phyloP scores from a whole-genome alignment of 2,888 invertebrate species.

The Eupithecia dodoneata region DNA sequence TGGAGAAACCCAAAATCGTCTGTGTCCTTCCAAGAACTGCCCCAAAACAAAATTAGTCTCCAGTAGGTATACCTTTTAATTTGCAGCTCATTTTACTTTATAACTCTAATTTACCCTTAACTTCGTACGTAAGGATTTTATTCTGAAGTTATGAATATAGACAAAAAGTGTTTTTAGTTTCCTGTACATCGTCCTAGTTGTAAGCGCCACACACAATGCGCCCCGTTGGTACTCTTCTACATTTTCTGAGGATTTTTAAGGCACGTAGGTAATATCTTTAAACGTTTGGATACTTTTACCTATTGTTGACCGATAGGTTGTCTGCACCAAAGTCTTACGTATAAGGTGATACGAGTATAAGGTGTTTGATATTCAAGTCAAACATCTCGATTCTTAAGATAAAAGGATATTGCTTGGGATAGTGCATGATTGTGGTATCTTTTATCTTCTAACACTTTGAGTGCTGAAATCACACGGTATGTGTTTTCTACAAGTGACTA shows the following conservation, averaged over 20 bases:
- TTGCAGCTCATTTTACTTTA: slow-evolving; percentile 13
- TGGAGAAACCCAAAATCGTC: background rate
- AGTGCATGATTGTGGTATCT: background rate
- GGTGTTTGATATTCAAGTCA: slow-evolving; percentile 5
- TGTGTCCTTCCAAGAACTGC: slow-evolving; percentile 14
- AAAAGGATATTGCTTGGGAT: background rate
- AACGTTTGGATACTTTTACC: background rate
- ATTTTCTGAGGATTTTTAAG: too few species aligned
- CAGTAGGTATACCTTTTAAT: slow-evolving; percentile 16
- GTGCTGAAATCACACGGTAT: too few species aligned
- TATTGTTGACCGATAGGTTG: background rate
- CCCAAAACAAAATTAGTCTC: slow-evolving; percentile 17
- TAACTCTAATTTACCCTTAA: slow-evolving; percentile 21
- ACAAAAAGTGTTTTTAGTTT: background rate
- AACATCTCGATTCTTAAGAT: background rate
- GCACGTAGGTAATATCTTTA: background rate
- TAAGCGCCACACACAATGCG: too few species aligned
- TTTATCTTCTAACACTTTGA: too few species aligned
- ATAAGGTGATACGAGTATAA: too few species aligned
- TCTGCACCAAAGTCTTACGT: background rate
- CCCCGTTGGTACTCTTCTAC: too few species aligned
- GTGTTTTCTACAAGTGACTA: too few species aligned
- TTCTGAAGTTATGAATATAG: background rate
- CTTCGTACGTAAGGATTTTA: slow-evolving; percentile 4
- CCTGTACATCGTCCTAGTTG: background rate